phyloP scores from a whole-genome alignment of 2,113 vertebrate genomes.

The Datnioides undecimradiatus region DNA sequence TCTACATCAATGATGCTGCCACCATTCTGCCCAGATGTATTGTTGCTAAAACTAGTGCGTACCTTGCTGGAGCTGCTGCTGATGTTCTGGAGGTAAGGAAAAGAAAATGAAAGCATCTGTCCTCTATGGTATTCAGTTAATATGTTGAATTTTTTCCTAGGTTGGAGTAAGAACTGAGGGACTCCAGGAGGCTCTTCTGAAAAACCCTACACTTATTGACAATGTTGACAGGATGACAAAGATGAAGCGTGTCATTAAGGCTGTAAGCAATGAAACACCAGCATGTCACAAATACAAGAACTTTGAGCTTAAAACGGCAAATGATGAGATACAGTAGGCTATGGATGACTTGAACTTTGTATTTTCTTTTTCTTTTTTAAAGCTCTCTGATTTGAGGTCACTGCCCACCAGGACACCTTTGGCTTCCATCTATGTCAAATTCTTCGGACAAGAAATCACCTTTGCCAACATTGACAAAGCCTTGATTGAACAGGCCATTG shows the following conservation, averaged over 20 bases:
- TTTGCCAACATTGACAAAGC: constrained; percentile 83
- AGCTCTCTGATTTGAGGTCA: constrained; percentile 85
- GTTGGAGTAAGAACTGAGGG: constrained; percentile 85
- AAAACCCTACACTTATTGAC: constrained; percentile 71
- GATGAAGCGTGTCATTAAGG: constrained; percentile 85
- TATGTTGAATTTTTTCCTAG: constrained; percentile 65
- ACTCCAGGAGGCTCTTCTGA: constrained; percentile 84
- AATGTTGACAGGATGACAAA: constrained; percentile 83
- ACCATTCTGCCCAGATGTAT: constrained; percentile 84
- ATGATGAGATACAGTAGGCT: neutral
- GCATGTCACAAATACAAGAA: neutral
- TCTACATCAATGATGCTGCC: constrained; percentile 86
- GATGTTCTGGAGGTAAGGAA: constrained; percentile 89
- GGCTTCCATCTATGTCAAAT: constrained; percentile 82
- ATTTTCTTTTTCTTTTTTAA: constrained; percentile 33
- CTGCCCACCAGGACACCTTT: constrained; percentile 76
- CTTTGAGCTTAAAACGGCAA: neutral
- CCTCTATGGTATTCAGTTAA: neutral
- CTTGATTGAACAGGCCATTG: constrained; percentile 73
- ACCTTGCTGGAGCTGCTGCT: constrained; percentile 83
- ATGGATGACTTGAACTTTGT: neutral
- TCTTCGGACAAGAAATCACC: constrained; percentile 87
- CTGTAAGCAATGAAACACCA: constrained; percentile 72
- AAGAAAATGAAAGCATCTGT: neutral
- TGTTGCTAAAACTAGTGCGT: constrained; percentile 82